Evolutionary conservation across 2,797 vertebrate genomes (phyloP).

Genomic region (Lepidocolaptes lacrymiger): DNA sequence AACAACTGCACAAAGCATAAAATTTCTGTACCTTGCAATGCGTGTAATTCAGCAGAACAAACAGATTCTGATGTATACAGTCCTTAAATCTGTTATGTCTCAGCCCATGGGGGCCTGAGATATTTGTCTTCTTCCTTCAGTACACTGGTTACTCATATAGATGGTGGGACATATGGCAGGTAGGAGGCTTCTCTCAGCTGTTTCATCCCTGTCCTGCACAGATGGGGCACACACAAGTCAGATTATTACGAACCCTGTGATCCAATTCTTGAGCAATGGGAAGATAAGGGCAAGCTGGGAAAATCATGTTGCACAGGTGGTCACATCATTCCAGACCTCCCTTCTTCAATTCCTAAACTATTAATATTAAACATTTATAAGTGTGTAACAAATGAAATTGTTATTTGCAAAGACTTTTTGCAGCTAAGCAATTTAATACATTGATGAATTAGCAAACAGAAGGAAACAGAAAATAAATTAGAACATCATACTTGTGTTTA

Average conservation of each 20-base stretch:
- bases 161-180: not conserved
- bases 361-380: conserved; percentile 39
- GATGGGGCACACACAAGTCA: not conserved
- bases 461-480: conserved; percentile 49
- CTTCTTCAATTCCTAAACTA: not conserved
- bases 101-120: not conserved
- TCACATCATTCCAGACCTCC: not conserved
- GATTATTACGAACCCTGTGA: not conserved
- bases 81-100: not conserved
- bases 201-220: not conserved
- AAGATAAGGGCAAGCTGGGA: not conserved
- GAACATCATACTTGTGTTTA: conserved; percentile 16
- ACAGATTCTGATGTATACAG: not conserved
- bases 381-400: conserved; percentile 25
- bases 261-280: not conserved
- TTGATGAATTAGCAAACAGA: conserved; percentile 49
- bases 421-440: conserved; percentile 16
- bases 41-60: not conserved
- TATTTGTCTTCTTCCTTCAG: not conserved
- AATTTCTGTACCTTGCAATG: not conserved
- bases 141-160: not conserved
- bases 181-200: not conserved
- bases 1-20: not conserved
- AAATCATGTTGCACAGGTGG: not conserved
- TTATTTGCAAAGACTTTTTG: conserved; percentile 47